Conservation (phyloP, 2,113 vertebrate genomes). For the Scophthalmus maximus region DNA sequence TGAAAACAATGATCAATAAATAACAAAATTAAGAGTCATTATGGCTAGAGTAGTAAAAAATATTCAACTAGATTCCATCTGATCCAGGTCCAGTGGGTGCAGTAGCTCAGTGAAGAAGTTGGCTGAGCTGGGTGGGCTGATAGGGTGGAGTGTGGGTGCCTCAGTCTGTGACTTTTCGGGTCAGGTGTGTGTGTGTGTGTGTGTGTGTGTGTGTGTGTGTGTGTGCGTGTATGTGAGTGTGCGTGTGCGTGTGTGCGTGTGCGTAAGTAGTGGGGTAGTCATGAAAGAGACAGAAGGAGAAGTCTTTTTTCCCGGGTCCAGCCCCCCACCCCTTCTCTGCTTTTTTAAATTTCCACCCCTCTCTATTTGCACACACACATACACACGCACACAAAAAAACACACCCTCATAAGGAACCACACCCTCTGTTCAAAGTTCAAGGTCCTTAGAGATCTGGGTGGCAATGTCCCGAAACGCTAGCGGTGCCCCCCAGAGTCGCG, state of each 20-base stretch:
- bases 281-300: slow-evolving; percentile 68
- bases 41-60: slow-evolving; percentile 82
- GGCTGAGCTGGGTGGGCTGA: slow-evolving; percentile 60
- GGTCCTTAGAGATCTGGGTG: slow-evolving; percentile 89
- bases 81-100: slow-evolving; percentile 75
- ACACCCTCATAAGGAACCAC: slow-evolving; percentile 42
- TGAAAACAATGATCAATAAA: slow-evolving; percentile 75
- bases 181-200: slow-evolving; percentile 45
- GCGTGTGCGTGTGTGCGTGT: not conserved
- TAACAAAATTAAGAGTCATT: slow-evolving; percentile 78
- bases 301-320: slow-evolving; percentile 74
- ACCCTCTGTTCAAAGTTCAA: slow-evolving; percentile 84
- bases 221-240: slow-evolving; percentile 7
- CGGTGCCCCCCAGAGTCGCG: slow-evolving; percentile 88
- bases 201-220: slow-evolving; percentile 3
- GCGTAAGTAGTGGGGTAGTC: slow-evolving; percentile 23
- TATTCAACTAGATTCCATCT: slow-evolving; percentile 72
- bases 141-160: slow-evolving; percentile 47
- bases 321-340: slow-evolving; percentile 65
- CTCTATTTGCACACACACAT: slow-evolving; percentile 35
- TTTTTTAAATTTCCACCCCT: slow-evolving; percentile 32
- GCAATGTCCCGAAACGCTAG: slow-evolving; percentile 90
- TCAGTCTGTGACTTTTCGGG: slow-evolving; percentile 68
- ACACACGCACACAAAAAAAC: slow-evolving; percentile 59
- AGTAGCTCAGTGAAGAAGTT: slow-evolving; percentile 57